Percentiles rank a stretch among this genome's conserved stretches.
These are phyloP conservation scores for Lithobates sylvaticus DNA, from an alignment of 2,797 vertebrate genomes.

Conservation along the genomic window DNA sequence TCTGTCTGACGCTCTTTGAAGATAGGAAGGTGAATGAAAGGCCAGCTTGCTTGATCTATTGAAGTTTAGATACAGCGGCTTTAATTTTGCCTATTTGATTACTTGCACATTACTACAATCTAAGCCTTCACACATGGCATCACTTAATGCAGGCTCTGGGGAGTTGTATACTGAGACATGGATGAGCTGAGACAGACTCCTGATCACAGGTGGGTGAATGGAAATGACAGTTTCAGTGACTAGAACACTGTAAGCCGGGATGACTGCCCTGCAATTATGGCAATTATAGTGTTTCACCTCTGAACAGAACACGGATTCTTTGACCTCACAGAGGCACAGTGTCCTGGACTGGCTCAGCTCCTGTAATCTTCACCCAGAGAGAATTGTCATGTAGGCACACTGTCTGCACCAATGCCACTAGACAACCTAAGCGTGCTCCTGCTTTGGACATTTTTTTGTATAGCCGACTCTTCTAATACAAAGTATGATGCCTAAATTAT, in stretches of 20 bases:
- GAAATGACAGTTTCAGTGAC: slow-evolving; percentile 5
- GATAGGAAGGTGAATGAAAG: slow-evolving; percentile 38
- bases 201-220: slow-evolving; percentile 5
- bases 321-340: neutral
- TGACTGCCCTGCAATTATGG: neutral
- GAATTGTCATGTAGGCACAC: neutral
- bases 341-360: neutral
- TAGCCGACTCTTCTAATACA: too few relatives aligned
- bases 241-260: neutral
- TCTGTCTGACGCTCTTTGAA: neutral
- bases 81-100: slow-evolving; percentile 35
- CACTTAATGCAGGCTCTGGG: slow-evolving; percentile 19
- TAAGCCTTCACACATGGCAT: slow-evolving; percentile 19
- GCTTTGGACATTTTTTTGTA: neutral
- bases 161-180: neutral
- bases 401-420: neutral
- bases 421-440: neutral
- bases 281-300: slow-evolving; percentile 1
- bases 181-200: neutral
- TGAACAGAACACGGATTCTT: neutral
- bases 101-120: slow-evolving; percentile 3
- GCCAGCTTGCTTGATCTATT: slow-evolving; percentile 24
- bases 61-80: slow-evolving; percentile 12
- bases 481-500: too few relatives aligned
- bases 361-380: neutral